Evolutionary conservation across 1,140 invertebrate genomes (phyloP), one percentile per base, ranked within the genome.

Genomic region (Pseudomyrmex dendroicus): DNA sequence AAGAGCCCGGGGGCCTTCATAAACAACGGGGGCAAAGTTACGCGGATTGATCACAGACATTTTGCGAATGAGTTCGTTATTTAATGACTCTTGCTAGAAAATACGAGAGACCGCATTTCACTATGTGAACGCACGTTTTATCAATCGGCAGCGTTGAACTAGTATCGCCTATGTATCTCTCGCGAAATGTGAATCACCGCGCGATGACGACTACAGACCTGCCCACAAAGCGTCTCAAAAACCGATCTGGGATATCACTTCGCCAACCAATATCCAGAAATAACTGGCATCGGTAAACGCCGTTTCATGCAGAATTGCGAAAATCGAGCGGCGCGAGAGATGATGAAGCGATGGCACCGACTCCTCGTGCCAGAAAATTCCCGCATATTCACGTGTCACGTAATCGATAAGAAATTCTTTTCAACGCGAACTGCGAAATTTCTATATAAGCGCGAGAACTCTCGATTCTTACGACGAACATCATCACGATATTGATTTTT

Each of bases 1-100:
- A 15, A 64, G 12, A 52, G 10, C 44, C n/a, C n/a, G 78, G 44
- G 1, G 48, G 48, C 78, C 5, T 12, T 57, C 66, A 80, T 80
- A 80, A 80, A 80, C 56, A 80, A 59, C 54, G 15, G 67, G 35
- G 12, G 17, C 46, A 8, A 70, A 70, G 66, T 70, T 72, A 8
- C 25, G 61, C 48, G n/a, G 64, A 66, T 61, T 80, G 68, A 80
- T 80, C 54, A 80, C 54, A 80, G 76, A 80, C 17, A 56, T 67
- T 46, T 56, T 20, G 35, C 15, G 35, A 68, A 77, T 68, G 74
- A 80, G 44, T 72, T 62, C 22, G 76, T 68, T 70, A 57, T 70
- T 72, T 80, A 70, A 70, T 48, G 54, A 20, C 12, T 17, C 8
- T 10, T 4, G 50, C 50, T 62, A 22, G 25, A 2, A 59, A 70